Evolutionary conservation across 2,888 invertebrate genomes (phyloP), one percentile per base, ranked within the genome.

Genomic region (Loripinus fragilis): DNA sequence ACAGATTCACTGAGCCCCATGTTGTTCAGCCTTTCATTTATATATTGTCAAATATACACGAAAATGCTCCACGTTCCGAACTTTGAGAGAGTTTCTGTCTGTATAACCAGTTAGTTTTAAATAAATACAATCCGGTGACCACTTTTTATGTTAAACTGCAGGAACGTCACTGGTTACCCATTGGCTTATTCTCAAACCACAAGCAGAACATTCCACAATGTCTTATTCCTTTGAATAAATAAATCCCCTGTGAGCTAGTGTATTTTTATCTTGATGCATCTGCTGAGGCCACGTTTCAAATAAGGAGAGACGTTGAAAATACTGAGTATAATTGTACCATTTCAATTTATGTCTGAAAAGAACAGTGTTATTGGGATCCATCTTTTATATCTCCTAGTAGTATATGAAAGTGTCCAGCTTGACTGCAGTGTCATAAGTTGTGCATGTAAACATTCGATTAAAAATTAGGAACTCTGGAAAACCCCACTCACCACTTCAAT

Each of bases 141-240:
- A 74, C 55, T 66, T 80, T 33, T 45, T 50, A 23, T 80, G 76
- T 67, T 76, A 76, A 55, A 33, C 35, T 8, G 35, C 5, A 23
- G 80, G 70, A n/a, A 50, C 50, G 48, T 78, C 81, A n/a, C 35
- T 28, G 8, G 41, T 20, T 28, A 17, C 23, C 78, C 78, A 78
- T 60, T 78, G 78, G 38, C 67, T 66, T 5, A 78, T 48, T 71
- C 64, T 75, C 41, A 78, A 41, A 17, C 72, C 77, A 23, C 81
- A 81, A 28, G 73, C 75, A 45, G 75, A 81, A 60, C 78, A 81
- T 60, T 75, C 67, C 8, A 75, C 75, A 28, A 73, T 73, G 69
- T 78, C 81, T 55, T 75, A 78, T 70, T 78, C 38, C 25, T 76
- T 78, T 8, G n/a, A 67, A 35, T 78, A 75, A 75, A 67, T 71